Percentiles rank a stretch among this genome's conserved stretches.
Conservation (phyloP, 2,888 invertebrate genomes). For the Dioctria rufipes region DNA sequence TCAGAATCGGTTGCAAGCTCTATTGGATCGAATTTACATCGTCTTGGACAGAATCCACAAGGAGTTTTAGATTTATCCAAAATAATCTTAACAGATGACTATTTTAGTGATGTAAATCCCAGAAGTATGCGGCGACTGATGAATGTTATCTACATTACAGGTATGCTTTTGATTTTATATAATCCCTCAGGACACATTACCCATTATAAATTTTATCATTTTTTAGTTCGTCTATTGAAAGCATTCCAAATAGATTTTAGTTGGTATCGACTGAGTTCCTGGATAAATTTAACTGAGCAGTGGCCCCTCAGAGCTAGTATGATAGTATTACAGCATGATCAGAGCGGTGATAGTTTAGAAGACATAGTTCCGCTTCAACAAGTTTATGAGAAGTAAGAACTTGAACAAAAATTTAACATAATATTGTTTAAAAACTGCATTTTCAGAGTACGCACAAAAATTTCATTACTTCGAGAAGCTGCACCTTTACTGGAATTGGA, state of each 20-base stretch:
- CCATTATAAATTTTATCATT: conserved; percentile 15
- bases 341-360: conserved; percentile 88
- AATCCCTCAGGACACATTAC: neutral
- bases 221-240: conserved; percentile 91
- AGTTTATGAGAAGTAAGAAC: conserved; percentile 91
- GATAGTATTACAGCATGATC: conserved; percentile 95
- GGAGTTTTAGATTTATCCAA: conserved; percentile 75
- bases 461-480: conserved; percentile 88
- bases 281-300: conserved; percentile 99
- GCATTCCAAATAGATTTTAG: conserved; percentile 99
- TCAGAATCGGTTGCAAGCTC: conserved; percentile 94
- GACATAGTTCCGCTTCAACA: conserved; percentile 89
- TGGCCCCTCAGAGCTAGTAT: conserved; percentile 99
- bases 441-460: conserved; percentile 83
- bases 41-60: conserved; percentile 80
- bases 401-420: neutral
- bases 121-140: conserved; percentile 95
- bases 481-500: conserved; percentile 93
- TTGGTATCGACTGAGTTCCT: conserved; percentile 97
- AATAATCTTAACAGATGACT: conserved; percentile 95
- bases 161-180: conserved; percentile 70
- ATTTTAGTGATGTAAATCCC: conserved; percentile 99
- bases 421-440: neutral
- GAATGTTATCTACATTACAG: conserved; percentile 97
- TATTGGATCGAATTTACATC: conserved; percentile 89